Evolutionary conservation across 2,888 invertebrate genomes (phyloP).

Genomic region (Caradrina kadenii): DNA sequence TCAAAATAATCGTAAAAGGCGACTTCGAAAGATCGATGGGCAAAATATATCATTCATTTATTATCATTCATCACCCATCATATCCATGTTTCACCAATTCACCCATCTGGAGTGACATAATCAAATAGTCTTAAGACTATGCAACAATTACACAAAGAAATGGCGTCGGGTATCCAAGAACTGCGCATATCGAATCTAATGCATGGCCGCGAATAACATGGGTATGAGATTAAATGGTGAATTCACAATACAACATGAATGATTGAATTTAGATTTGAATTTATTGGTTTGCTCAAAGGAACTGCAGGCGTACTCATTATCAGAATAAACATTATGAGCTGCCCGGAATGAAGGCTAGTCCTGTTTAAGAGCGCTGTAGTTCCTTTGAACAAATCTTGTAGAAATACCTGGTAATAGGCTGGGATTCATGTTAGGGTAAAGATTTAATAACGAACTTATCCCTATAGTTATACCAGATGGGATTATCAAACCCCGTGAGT

Average conservation of each 20-base stretch:
- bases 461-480: slow-evolving; percentile 55
- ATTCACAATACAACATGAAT: slow-evolving; percentile 32
- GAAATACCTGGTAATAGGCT: slow-evolving; percentile 49
- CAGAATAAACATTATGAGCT: background rate
- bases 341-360: background rate
- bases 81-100: slow-evolving; percentile 15
- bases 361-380: background rate
- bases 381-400: slow-evolving; percentile 41
- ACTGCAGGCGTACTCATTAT: slow-evolving; percentile 2
- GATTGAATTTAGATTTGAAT: slow-evolving; percentile 36
- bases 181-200: background rate
- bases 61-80: slow-evolving; percentile 8
- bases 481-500: slow-evolving; percentile 52
- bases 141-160: slow-evolving; percentile 5
- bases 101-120: background rate
- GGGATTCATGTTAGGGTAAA: slow-evolving; percentile 53
- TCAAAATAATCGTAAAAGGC: slow-evolving; percentile 3
- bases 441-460: slow-evolving; percentile 49
- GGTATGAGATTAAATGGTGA: slow-evolving; percentile 28
- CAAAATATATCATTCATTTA: background rate
- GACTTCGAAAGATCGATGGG: background rate
- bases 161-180: background rate
- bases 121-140: background rate
- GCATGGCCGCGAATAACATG: slow-evolving; percentile 31
- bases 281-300: slow-evolving; percentile 47